phyloP scores from a whole-genome alignment of 2,113 vertebrate genomes.

The Cynoglossus semilaevis region DNA sequence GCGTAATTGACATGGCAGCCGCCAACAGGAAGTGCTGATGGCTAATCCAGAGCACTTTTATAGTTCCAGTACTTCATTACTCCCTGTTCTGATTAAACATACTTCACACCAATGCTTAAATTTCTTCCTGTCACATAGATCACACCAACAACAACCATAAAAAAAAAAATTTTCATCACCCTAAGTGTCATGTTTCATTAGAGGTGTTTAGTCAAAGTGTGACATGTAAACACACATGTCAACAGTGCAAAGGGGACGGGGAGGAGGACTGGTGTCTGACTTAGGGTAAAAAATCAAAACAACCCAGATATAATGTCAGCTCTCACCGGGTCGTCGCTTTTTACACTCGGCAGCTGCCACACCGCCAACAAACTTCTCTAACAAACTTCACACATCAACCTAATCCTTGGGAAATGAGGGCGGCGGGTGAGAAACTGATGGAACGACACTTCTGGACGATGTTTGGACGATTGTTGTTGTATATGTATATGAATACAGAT shows the following conservation, averaged over 20 bases:
- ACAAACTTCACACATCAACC: too few relatives aligned
- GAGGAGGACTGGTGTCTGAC: slow-evolving; percentile 27
- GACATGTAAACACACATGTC: slow-evolving; percentile 41
- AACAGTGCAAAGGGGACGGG: slow-evolving; percentile 2
- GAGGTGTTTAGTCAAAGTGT: slow-evolving; percentile 41
- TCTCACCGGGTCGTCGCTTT: slow-evolving; percentile 40
- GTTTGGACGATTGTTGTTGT: too few relatives aligned
- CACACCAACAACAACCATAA: background rate
- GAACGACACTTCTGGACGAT: too few relatives aligned
- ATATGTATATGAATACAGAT: too few relatives aligned
- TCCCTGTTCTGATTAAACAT: background rate
- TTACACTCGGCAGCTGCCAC: too few relatives aligned
- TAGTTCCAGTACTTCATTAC: background rate
- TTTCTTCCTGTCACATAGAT: slow-evolving; percentile 11
- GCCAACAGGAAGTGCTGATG: background rate
- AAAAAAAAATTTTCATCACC: slow-evolving; percentile 8
- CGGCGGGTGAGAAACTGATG: too few relatives aligned
- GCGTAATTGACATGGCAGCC: too few relatives aligned
- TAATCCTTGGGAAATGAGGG: too few relatives aligned
- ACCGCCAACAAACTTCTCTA: slow-evolving; percentile 15
- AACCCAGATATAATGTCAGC: slow-evolving; percentile 45
- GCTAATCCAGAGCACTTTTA: background rate
- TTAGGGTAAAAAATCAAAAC: too few relatives aligned
- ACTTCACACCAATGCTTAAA: background rate
- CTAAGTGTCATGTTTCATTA: slow-evolving; percentile 1